Evolutionary conservation across 1,140 invertebrate genomes (phyloP).

Genomic region (Heliconius nattereri): DNA sequence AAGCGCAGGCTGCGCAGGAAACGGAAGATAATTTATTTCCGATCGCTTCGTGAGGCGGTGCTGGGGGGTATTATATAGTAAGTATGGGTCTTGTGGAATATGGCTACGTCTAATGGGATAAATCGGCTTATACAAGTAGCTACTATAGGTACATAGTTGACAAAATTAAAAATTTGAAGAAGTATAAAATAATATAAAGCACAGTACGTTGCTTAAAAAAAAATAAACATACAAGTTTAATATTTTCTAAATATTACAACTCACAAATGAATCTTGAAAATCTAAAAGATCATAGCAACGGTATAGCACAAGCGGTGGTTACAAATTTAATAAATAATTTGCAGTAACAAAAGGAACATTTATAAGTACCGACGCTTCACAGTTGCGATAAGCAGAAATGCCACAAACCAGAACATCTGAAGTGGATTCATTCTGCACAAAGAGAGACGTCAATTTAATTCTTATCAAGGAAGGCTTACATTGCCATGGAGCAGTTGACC

Average conservation of each 20-base stretch:
- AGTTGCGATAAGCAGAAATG: constrained; percentile 29
- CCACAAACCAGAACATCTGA: constrained; percentile 29
- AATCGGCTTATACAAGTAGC: no score
- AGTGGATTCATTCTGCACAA: constrained; percentile 37
- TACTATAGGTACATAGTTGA: no score
- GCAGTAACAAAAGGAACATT: constrained; percentile 9
- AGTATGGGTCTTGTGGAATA: background rate
- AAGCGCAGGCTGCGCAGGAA: constrained; percentile 48
- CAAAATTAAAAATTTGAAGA: background rate
- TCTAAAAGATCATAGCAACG: background rate
- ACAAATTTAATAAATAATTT: constrained; percentile 12
- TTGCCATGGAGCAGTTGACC: constrained; percentile 48
- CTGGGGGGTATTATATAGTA: constrained; percentile 46
- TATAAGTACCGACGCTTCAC: constrained; percentile 4
- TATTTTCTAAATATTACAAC: background rate
- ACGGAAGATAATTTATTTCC: constrained; percentile 66
- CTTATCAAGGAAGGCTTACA: constrained; percentile 44
- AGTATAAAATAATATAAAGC: no score
- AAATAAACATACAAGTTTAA: background rate
- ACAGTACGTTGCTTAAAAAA: background rate
- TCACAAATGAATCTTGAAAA: background rate
- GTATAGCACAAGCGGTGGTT: background rate
- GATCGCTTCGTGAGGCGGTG: constrained; percentile 47
- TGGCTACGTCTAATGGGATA: background rate
- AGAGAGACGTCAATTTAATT: constrained; percentile 45